Base-by-base conservation (phyloP, 2,888 invertebrate genomes). In the Lapara coniferarum region DNA sequence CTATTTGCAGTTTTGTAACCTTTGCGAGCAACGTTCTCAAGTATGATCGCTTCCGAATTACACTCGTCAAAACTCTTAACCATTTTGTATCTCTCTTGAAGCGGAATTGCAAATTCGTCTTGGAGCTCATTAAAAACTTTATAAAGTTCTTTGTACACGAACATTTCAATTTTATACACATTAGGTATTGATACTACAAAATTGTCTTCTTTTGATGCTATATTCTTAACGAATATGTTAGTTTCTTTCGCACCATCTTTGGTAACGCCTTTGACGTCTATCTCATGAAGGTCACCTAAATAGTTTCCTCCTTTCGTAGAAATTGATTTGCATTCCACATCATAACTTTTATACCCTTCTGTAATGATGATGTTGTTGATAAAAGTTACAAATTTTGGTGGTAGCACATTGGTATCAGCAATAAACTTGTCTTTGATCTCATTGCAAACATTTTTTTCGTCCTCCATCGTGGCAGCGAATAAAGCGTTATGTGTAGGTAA, bases 261-360 rank as follows among this genome's bases (percentile, higher is more conserved):
- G 0, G 87, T 85, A 75, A 77, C 73, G 10, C 87, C 89, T 74
- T 78, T 82, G 5, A 89, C 73, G 52, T 85, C 78, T 7, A 87
- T 75, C 77, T 83, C 84, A 66, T 78, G 83, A 2, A 89, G 70
- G 5, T 72, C 69, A 3, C 82, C 87, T 1, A 89, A 73, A 69
- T 81, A 89, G 71, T 83, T 89, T 0, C 84, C 86, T 14, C 89
- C 89, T 46, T 82, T 78, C 5, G 85, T 80, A 0, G 79, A 72
- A 0, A 86, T 71, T 5, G 51, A 44, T 69, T 74, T 80, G 10
- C 74, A 76, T 0, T 70, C 37, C 3, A 82, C 73, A 69, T 79
- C 71, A 66, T 79, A 81, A 0, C 72, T 73, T 3, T 82, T 55
- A n/a, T 78, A 79, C 44, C 80, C 73, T 73, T 81, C 75, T n/a